phyloP scores from a whole-genome alignment of 2,888 invertebrate genomes.

The Amitus sp. region DNA sequence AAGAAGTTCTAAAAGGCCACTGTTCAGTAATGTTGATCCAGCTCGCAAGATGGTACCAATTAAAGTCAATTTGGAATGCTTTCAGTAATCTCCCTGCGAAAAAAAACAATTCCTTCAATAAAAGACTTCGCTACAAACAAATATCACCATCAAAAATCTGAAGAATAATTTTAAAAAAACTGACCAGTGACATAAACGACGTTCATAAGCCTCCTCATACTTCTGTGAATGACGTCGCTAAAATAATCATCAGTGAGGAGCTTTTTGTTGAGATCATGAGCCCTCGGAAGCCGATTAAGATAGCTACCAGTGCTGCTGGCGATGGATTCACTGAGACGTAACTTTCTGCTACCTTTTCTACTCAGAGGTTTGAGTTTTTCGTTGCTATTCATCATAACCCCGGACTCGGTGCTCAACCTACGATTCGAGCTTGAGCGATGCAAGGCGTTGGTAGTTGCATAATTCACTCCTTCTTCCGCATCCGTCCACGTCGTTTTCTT shows the following conservation, averaged over 20 bases:
- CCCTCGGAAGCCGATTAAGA: slow-evolving; percentile 80
- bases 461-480: slow-evolving; percentile 69
- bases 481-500: slow-evolving; percentile 64
- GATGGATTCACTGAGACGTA: slow-evolving; percentile 87
- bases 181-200: slow-evolving; percentile 94
- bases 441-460: slow-evolving; percentile 64
- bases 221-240: slow-evolving; percentile 97
- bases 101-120: no score
- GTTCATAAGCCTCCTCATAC: slow-evolving; percentile 96
- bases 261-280: slow-evolving; percentile 82
- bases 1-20: slow-evolving; percentile 97
- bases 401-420: slow-evolving; percentile 82
- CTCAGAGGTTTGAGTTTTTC: slow-evolving; percentile 77
- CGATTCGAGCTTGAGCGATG: slow-evolving; percentile 75
- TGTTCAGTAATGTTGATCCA: slow-evolving; percentile 99
- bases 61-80: slow-evolving; percentile 99
- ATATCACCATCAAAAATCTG: neutral
- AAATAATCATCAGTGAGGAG: slow-evolving; percentile 98
- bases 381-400: slow-evolving; percentile 80
- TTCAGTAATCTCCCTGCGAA: slow-evolving; percentile 88
- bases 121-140: no score
- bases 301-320: slow-evolving; percentile 93
- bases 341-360: slow-evolving; percentile 75
- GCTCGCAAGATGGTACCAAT: slow-evolving; percentile 97
- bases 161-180: slow-evolving; percentile 3